These are phyloP conservation scores for Steatocranus sp. DNA, from an alignment of 2,797 vertebrate genomes.

Conservation along the genomic window DNA sequence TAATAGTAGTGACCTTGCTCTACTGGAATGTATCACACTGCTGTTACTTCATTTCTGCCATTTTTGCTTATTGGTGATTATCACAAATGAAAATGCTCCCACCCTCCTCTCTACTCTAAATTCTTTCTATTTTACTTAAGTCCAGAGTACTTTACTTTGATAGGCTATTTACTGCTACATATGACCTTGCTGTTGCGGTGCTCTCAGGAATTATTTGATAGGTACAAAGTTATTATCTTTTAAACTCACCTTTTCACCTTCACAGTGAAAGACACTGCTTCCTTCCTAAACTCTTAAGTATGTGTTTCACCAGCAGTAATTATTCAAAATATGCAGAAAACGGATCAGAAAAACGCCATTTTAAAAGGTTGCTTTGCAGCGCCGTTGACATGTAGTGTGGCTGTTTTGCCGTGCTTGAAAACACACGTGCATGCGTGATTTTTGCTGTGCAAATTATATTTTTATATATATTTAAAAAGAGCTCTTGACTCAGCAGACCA, in stretches of 20 bases:
- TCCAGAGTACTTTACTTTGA: neutral
- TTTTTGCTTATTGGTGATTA: neutral
- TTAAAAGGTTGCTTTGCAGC: neutral
- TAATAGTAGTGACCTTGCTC: neutral
- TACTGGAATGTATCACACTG: neutral
- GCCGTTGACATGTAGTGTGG: neutral
- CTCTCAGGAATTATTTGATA: neutral
- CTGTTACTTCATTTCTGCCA: neutral
- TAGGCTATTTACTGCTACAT: neutral
- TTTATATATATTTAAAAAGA: neutral
- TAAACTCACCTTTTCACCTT: neutral
- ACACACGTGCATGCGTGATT: neutral
- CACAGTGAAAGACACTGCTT: neutral
- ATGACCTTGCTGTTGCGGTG: neutral
- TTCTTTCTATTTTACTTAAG: neutral
- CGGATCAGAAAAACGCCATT: fast-evolving
- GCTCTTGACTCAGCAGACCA: constrained; percentile 46
- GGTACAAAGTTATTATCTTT: neutral
- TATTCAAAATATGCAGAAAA: constrained; percentile 2
- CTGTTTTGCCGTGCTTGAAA: neutral
- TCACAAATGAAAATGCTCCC: neutral
- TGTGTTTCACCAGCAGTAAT: neutral
- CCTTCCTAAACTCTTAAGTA: neutral
- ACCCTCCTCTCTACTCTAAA: neutral
- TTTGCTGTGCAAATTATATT: neutral